Conservation (phyloP, 2,888 invertebrate genomes). For the Mesodorylaimus sp. region DNA sequence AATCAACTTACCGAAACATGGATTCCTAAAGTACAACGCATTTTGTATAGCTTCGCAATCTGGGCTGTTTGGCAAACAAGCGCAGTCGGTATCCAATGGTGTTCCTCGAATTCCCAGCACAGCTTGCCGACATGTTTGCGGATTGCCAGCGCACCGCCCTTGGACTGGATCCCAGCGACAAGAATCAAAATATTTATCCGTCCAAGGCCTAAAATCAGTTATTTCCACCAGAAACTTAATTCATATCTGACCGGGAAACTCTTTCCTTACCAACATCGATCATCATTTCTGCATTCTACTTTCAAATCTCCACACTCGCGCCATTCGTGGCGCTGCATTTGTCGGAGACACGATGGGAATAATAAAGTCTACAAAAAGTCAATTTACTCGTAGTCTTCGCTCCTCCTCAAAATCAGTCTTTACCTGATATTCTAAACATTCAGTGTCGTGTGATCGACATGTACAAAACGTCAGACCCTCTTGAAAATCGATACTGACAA, state of each 20-base stretch:
- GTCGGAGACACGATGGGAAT: constrained; percentile 2
- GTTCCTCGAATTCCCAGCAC: not conserved
- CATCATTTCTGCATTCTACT: not conserved
- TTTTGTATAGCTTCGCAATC: not conserved
- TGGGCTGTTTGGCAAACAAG: not conserved
- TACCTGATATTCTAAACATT: constrained; percentile 1
- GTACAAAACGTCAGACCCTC: constrained; percentile 2
- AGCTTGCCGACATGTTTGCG: not conserved
- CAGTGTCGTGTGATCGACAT: not conserved
- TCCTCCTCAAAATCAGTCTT: not conserved
- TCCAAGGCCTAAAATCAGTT: not conserved
- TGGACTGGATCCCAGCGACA: not conserved
- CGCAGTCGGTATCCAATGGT: constrained; percentile 1
- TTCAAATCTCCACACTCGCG: not conserved
- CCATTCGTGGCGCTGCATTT: too few species aligned
- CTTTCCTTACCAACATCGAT: not conserved
- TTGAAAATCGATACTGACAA: not conserved
- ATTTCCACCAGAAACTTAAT: too few species aligned
- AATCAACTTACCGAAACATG: constrained; percentile 3
- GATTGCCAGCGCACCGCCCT: not conserved
- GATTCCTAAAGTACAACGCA: not conserved
- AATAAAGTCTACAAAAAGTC: not conserved
- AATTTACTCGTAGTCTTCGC: not conserved
- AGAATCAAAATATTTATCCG: not conserved
- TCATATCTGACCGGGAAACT: too few species aligned